Evolutionary conservation across 2,113 vertebrate genomes (phyloP).

Genomic region (Eubucco bourcierii): DNA sequence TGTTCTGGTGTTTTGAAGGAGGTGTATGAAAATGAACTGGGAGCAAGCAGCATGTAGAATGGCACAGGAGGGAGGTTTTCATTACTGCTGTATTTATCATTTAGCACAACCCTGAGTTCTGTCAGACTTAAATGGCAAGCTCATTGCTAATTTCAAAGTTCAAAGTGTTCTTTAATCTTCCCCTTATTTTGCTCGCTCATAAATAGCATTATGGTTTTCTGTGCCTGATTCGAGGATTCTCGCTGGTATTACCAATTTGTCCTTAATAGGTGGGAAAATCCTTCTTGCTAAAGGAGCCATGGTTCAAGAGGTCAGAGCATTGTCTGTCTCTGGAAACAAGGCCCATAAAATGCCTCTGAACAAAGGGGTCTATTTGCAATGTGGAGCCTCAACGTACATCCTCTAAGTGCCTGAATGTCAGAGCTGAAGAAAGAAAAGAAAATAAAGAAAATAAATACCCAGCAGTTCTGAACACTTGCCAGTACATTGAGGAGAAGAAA

Average conservation of each 20-base stretch:
- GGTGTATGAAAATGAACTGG: background rate
- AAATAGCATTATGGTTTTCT: slow-evolving; percentile 2
- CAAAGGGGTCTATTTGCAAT: background rate
- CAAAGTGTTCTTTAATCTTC: slow-evolving; percentile 37
- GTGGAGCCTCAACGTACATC: background rate
- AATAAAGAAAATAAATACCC: slow-evolving; percentile 37
- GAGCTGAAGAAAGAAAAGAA: slow-evolving; percentile 12
- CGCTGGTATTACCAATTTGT: background rate
- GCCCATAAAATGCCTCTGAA: background rate
- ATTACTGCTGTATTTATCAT: slow-evolving; percentile 3
- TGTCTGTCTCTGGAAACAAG: slow-evolving; percentile 13
- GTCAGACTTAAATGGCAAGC: slow-evolving; percentile 36
- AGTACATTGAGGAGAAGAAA: background rate
- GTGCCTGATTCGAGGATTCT: background rate
- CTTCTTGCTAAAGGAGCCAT: background rate
- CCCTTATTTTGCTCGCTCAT: background rate
- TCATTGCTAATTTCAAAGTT: slow-evolving; percentile 50
- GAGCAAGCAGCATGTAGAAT: slow-evolving; percentile 15
- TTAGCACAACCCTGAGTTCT: background rate
- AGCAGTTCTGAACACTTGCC: background rate
- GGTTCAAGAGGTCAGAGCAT: slow-evolving; percentile 33
- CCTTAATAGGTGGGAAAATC: slow-evolving; percentile 28
- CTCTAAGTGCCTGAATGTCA: background rate
- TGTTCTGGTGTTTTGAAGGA: background rate
- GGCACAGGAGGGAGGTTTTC: slow-evolving; percentile 32